These are phyloP conservation scores for Caenorhabditis angaria DNA, from an alignment of 2,888 invertebrate species.

Conservation along the genomic window DNA sequence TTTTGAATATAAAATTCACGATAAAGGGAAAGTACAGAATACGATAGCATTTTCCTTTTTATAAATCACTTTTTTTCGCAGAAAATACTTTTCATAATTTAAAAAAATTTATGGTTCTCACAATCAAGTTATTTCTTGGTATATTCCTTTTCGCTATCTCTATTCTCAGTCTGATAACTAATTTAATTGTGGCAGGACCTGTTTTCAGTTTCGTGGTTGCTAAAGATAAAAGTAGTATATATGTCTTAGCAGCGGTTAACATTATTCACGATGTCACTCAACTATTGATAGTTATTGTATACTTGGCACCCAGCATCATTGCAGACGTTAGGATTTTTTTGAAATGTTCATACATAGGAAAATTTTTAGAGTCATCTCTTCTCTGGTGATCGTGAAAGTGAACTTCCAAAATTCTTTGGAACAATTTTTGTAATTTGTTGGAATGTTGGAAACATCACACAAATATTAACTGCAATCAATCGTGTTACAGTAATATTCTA, in stretches of 20 bases:
- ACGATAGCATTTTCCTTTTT: too few relatives aligned
- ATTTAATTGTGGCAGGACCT: conserved; percentile 18
- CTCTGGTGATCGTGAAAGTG: conserved; percentile 18
- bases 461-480: conserved; percentile 47
- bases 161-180: conserved; percentile 14
- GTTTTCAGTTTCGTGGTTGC: conserved; percentile 24
- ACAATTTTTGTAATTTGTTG: conserved; percentile 46
- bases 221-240: conserved; percentile 36
- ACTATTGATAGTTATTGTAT: conserved; percentile 31
- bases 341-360: background rate
- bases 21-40: too few relatives aligned
- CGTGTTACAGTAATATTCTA: conserved; percentile 41
- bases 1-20: too few relatives aligned
- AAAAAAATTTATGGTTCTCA: too few relatives aligned
- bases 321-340: conserved; percentile 6
- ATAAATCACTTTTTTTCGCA: too few relatives aligned
- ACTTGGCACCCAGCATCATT: conserved; percentile 15
- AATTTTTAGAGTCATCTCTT: conserved; percentile 34
- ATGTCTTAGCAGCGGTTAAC: conserved; percentile 46
- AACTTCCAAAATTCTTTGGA: conserved; percentile 21
- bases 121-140: conserved; percentile 18
- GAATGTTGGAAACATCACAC: conserved; percentile 46
- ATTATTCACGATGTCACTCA: conserved; percentile 45
- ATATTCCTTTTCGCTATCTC: conserved; percentile 7
- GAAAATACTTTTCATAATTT: too few relatives aligned